phyloP scores from a whole-genome alignment of 2,797 vertebrate species.

The Myotis daubentonii region DNA sequence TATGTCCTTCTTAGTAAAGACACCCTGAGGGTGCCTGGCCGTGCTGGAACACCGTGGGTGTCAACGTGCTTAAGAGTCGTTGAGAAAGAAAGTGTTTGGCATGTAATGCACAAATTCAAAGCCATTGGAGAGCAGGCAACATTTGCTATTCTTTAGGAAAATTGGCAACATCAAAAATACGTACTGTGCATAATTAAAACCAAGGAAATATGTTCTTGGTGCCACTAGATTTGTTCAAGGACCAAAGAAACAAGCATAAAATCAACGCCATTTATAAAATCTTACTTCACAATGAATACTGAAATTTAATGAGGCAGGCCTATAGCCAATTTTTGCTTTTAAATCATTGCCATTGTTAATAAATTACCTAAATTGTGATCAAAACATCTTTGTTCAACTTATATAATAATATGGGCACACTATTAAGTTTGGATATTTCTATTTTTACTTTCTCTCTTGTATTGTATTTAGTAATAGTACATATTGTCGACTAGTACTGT shows the following conservation, averaged over 20 bases:
- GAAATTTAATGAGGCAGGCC: constrained; percentile 73
- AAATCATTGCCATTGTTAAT: constrained; percentile 74
- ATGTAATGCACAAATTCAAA: constrained; percentile 67
- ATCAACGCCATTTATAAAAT: constrained; percentile 70
- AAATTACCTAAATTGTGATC: constrained; percentile 72
- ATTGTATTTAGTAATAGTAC: neutral
- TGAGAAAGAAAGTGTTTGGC: constrained; percentile 56
- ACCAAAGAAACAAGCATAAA: constrained; percentile 53
- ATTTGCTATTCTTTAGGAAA: constrained; percentile 72
- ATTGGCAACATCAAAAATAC: constrained; percentile 71
- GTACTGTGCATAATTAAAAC: constrained; percentile 74
- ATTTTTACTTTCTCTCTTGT: neutral
- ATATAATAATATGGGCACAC: constrained; percentile 73
- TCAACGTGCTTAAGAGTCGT: constrained; percentile 17
- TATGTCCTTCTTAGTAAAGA: neutral
- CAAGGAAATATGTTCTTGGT: constrained; percentile 60
- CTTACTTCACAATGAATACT: constrained; percentile 72
- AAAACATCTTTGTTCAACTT: constrained; percentile 71
- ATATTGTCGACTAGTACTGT: neutral
- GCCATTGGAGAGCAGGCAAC: constrained; percentile 60
- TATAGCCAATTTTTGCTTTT: constrained; percentile 69
- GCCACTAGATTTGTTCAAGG: constrained; percentile 66
- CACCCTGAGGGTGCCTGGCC: neutral
- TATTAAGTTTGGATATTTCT: constrained; percentile 54
- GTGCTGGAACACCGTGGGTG: constrained; percentile 43